Conservation (phyloP, 2,888 invertebrate genomes). For the Tenthredo amoena region DNA sequence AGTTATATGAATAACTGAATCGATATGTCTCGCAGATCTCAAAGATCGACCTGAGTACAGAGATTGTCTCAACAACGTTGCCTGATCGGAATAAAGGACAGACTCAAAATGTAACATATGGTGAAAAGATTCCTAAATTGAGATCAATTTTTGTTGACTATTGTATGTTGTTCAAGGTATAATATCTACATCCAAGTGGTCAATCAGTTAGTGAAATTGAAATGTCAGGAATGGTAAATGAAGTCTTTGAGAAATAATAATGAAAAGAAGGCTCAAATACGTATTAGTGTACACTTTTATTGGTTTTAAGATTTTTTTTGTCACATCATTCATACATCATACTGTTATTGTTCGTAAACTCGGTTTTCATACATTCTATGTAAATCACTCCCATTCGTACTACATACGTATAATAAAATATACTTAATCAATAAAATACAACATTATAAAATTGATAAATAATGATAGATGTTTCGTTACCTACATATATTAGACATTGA, state of each 20-base stretch:
- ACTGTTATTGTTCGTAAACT: constrained; percentile 17
- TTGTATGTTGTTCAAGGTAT: too few relatives aligned
- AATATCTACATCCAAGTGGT: too few relatives aligned
- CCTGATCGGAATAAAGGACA: too few relatives aligned
- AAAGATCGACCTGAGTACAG: too few relatives aligned
- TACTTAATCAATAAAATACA: constrained; percentile 25
- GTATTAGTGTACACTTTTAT: constrained; percentile 32
- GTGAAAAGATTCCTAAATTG: too few relatives aligned
- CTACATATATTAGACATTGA: neutral
- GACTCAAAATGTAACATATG: too few relatives aligned
- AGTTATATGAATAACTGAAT: too few relatives aligned
- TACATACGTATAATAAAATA: constrained; percentile 19
- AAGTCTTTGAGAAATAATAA: neutral
- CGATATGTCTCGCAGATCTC: too few relatives aligned
- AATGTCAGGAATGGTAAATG: neutral
- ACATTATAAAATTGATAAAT: constrained; percentile 39
- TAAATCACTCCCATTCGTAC: neutral
- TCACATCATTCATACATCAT: constrained; percentile 9
- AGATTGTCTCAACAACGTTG: too few relatives aligned
- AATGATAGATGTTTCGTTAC: constrained; percentile 23
- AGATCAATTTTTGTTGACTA: too few relatives aligned
- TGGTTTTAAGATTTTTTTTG: constrained; percentile 2
- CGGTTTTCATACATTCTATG: constrained; percentile 19
- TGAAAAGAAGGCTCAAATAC: neutral
- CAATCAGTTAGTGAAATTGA: neutral